phyloP scores from a whole-genome alignment of 2,888 invertebrate genomes.

The Acanthopleura granulata region DNA sequence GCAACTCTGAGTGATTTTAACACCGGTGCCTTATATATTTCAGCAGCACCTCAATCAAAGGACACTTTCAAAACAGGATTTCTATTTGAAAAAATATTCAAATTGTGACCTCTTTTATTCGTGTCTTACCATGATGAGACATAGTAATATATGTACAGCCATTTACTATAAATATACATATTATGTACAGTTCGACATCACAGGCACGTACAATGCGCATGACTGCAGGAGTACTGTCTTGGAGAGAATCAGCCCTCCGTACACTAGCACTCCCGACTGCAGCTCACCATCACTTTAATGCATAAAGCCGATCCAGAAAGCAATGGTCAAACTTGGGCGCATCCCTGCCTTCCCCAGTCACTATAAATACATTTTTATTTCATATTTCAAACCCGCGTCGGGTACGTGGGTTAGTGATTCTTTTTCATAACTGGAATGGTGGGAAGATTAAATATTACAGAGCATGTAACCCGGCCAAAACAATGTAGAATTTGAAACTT shows the following conservation, averaged over 20 bases:
- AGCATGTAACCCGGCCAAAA: background rate
- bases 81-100: conserved; percentile 54
- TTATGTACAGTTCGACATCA: conserved; percentile 50
- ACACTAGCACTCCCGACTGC: no score
- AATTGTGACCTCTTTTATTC: conserved; percentile 50
- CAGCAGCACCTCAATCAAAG: no score
- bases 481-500: conserved; percentile 10
- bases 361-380: no score
- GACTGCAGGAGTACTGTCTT: background rate
- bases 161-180: conserved; percentile 53
- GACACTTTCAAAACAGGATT: background rate
- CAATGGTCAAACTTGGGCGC: no score
- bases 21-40: no score
- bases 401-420: no score
- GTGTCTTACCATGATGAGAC: background rate
- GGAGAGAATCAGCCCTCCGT: no score
- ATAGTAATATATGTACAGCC: conserved; percentile 30
- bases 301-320: no score
- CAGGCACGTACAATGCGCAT: conserved; percentile 36
- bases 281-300: no score
- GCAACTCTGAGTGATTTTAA: no score
- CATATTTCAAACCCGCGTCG: no score
- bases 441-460: conserved; percentile 10
- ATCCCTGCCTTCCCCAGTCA: no score
- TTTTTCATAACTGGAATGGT: background rate